Conservation (phyloP, 2,888 invertebrate genomes). For the Coleophora deauratella region DNA sequence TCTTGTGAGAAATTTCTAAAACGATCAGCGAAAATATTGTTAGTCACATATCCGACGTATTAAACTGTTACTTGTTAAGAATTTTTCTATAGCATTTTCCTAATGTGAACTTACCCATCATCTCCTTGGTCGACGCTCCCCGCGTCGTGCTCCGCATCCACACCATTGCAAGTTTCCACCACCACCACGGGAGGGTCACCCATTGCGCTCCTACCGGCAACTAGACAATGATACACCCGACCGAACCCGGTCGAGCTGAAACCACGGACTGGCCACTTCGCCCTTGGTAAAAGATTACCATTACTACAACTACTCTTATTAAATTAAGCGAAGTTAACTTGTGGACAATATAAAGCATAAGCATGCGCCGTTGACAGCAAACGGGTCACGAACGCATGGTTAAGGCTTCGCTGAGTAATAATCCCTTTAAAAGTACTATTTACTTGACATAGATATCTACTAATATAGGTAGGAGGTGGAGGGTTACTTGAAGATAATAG, state of each 20-base stretch:
- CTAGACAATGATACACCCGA: slow-evolving; percentile 34
- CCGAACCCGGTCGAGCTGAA: slow-evolving; percentile 41
- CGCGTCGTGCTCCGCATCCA: slow-evolving; percentile 34
- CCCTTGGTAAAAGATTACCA: slow-evolving; percentile 70
- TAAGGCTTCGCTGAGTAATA: slow-evolving; percentile 63
- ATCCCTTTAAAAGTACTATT: slow-evolving; percentile 61
- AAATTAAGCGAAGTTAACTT: slow-evolving; percentile 68
- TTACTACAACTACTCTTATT: slow-evolving; percentile 66
- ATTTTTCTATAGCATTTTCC: no score
- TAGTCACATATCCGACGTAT: no score
- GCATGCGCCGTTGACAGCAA: slow-evolving; percentile 61
- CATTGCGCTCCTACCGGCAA: slow-evolving; percentile 28
- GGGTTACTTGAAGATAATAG: no score
- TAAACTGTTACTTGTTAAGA: no score
- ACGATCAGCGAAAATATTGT: no score
- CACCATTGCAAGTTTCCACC: slow-evolving; percentile 60
- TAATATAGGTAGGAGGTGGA: no score
- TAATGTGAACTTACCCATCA: slow-evolving; percentile 52
- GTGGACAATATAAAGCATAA: slow-evolving; percentile 52
- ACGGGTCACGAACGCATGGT: slow-evolving; percentile 67
- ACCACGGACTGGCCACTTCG: slow-evolving; percentile 53
- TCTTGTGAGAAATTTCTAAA: no score
- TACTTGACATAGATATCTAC: slow-evolving; percentile 13
- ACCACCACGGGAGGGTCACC: slow-evolving; percentile 54
- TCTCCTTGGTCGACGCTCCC: slow-evolving; percentile 37